Evolutionary conservation across 2,888 invertebrate genomes (phyloP), one percentile per base, ranked within the genome.

Genomic region (Serrognathus titanus): DNA sequence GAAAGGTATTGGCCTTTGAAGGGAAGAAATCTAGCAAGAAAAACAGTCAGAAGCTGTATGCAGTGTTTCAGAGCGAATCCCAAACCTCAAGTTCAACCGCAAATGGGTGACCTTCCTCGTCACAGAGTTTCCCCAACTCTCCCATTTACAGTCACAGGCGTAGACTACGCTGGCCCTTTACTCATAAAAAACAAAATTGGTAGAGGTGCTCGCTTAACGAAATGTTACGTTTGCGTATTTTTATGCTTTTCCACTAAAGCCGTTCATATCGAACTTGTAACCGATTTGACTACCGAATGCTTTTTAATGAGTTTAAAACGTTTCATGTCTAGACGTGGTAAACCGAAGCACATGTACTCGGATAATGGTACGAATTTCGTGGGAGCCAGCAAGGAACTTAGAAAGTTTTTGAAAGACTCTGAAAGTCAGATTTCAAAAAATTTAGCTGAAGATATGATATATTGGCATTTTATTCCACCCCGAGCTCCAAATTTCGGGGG

Each of bases 321-420:
- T 8, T 74, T 74, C 37, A 63, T 70, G 3, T 53, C 66, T 10
- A 48, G 71, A 46, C 46, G 73, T 13, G 72, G 73, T 0, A 48
- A 53, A 13, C 58, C 64, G 3, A 13, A 16, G 2, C 53, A 65
- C 6, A 61, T 75, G 0, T 66, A 63, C 45, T 68, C 67, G 5
- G 72, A 75, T 49, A 70, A 70, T 48, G 71, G 68, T 0, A 66
- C 65, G 0, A 74, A 70, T 49, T 73, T 72, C 52, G 57, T 69
- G 0, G 73, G 70, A 3, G 69, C 71, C 2, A 60, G 65, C 9
- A 63, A 62, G 8, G 56, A 67, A 43, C 47, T 70, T 31, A 1
- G 1, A 31, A 7, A 31, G 7, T 31, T 31, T 31, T 31, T 31
- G 24, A 6, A 5, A 1, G 24, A 31, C 1, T 31, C 24, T 24